Base-by-base conservation (phyloP, 35 echinoderm and acorn worm genomes). In the Diadema setosum region DNA sequence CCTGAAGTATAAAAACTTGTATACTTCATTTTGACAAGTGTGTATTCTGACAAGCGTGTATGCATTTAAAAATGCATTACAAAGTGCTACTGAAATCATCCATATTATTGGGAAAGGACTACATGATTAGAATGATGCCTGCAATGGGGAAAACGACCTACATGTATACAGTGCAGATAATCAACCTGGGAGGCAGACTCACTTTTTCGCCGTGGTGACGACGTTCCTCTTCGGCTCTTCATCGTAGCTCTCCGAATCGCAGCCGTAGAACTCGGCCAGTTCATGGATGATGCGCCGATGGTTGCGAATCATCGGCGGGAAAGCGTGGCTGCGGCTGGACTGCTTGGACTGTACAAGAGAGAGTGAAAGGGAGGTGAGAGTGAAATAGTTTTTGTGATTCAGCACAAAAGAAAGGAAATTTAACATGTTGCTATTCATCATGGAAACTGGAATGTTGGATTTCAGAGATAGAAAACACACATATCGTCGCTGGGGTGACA, bases 181-280 rank as follows among this genome's bases (percentile, higher is more conserved):
- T 15, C 30, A n/a, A n/a, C n/a, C n/a, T n/a, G n/a, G n/a, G n/a
- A n/a, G n/a, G n/a, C n/a, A n/a, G n/a, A 86, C 92, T 85, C 78
- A 99, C 96, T 89, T 99, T 82, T 82, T 89, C 48, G 96, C 96
- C 17, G 89, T 94, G 37, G 86, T 90, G 4, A 99, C 92, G 1
- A 94, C 92, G 67, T 94, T 99, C 40, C 90, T 91, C 83, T 90
- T 91, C 20, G 96, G 96, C 46, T 99, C 96, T 49, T 94, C 89
- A 82, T 99, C 96, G 46, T 99, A 99, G 59, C 96, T 99, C 74
- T 92, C 93, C 3, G 91, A 86, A 30, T 99, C 88, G 43, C 93
- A 91, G 25, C 96, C 89, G 41, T 99, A 99, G 42, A 99, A 89
- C 41, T 99, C 96, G 3, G 92, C 76, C 43, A 99, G 76, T 52